These are phyloP conservation scores for Mustela erminea DNA, from an alignment of 2,797 vertebrate species.

Conservation along the genomic window DNA sequence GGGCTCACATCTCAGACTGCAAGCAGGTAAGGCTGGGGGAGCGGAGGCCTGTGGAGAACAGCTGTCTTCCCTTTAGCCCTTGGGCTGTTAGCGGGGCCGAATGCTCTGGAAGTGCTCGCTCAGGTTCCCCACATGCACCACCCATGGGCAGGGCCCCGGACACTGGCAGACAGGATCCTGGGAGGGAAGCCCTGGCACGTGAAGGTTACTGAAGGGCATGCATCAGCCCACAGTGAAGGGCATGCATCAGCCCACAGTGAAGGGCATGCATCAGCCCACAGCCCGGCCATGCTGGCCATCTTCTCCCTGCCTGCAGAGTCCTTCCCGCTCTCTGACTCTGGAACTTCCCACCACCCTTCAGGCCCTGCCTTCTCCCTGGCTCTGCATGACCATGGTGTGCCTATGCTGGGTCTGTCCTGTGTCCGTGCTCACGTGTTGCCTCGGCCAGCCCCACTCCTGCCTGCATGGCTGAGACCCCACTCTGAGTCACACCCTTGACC, in stretches of 20 bases:
- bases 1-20: not conserved
- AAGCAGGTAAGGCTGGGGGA: not conserved
- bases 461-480: not conserved
- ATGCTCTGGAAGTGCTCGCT: not conserved
- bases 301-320: not conserved
- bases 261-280: not conserved
- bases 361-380: too few species aligned
- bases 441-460: accelerated
- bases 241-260: too few species aligned
- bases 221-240: not conserved
- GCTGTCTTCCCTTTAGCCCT: not conserved
- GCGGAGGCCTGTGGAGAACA: accelerated
- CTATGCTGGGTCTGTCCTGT: not conserved
- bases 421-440: not conserved
- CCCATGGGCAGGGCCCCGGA: not conserved
- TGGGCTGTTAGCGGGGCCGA: accelerated
- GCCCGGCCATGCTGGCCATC: not conserved
- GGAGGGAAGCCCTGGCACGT: accelerated
- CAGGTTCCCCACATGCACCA: not conserved
- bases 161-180: not conserved
- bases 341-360: not conserved
- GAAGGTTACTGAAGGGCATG: not conserved
- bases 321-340: not conserved
- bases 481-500: not conserved
- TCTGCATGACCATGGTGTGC: accelerated